phyloP scores from a whole-genome alignment of 2,113 vertebrate species.

The Ondatra zibethicus region DNA sequence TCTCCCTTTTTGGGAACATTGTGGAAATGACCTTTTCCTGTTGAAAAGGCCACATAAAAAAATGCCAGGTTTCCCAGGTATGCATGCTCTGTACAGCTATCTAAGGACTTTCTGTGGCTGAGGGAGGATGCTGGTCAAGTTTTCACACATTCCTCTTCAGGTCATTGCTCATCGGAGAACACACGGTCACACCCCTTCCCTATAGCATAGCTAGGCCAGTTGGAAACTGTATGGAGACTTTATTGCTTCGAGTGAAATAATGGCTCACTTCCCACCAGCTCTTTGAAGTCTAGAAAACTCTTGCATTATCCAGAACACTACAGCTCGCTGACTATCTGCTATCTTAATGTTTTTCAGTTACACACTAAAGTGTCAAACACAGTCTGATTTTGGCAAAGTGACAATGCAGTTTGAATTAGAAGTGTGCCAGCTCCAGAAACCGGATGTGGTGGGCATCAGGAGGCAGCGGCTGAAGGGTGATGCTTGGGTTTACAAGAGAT shows the following conservation, averaged over 20 bases:
- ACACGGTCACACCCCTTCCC: constrained; percentile 50
- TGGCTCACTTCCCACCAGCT: constrained; percentile 56
- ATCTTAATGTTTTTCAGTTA: constrained; percentile 88
- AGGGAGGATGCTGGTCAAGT: constrained; percentile 60
- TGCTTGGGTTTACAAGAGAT: constrained; percentile 97
- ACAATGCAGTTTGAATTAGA: constrained; percentile 96
- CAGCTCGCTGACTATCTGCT: constrained; percentile 6
- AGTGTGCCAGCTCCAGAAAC: constrained; percentile 93
- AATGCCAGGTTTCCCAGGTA: constrained; percentile 31
- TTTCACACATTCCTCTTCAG: constrained; percentile 38
- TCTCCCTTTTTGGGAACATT: constrained; percentile 52
- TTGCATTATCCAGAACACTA: constrained; percentile 52
- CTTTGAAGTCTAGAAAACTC: constrained; percentile 56
- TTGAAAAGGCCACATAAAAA: constrained; percentile 35
- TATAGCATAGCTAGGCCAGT: constrained; percentile 46
- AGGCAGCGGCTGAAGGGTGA: constrained; percentile 96
- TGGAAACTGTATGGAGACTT: constrained; percentile 54
- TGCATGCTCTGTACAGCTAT: not conserved
- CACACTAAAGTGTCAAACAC: constrained; percentile 93
- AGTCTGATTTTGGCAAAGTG: constrained; percentile 94
- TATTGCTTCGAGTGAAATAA: constrained; percentile 53
- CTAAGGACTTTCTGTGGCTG: constrained; percentile 55
- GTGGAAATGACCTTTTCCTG: constrained; percentile 26
- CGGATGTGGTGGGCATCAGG: constrained; percentile 91
- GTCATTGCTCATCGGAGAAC: constrained; percentile 52